Conservation (phyloP, 1,140 invertebrate species). For the Acromyrmex charruanus region DNA sequence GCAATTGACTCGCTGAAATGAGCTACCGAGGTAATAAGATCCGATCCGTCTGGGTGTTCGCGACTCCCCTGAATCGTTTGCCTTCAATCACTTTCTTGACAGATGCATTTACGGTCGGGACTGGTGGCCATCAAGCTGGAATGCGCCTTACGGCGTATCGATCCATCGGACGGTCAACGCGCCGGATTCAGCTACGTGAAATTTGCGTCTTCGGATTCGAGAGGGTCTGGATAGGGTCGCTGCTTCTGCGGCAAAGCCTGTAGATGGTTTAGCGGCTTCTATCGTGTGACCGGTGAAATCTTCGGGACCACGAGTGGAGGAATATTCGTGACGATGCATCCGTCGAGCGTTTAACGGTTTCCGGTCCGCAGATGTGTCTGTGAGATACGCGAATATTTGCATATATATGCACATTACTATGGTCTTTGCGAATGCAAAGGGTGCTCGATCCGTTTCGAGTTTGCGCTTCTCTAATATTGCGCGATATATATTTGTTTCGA, state of each 20-base stretch:
- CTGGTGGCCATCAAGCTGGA: conserved; percentile 81
- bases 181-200: conserved; percentile 60
- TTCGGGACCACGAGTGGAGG: conserved; percentile 33
- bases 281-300: conserved; percentile 35
- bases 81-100: conserved; percentile 85
- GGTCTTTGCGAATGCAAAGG: conserved; percentile 44
- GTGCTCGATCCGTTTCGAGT: conserved; percentile 49
- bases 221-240: conserved; percentile 34
- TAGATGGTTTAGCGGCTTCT: conserved; percentile 45
- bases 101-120: conserved; percentile 82
- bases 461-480: not conserved
- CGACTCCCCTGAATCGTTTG: conserved; percentile 80
- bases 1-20: conserved; percentile 81
- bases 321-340: conserved; percentile 71
- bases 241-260: conserved; percentile 35
- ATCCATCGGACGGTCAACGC: conserved; percentile 64
- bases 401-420: conserved; percentile 63
- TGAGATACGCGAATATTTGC: conserved; percentile 60
- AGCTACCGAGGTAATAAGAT: conserved; percentile 82
- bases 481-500: not conserved
- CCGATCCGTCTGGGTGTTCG: conserved; percentile 60
- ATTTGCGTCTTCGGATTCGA: conserved; percentile 55
- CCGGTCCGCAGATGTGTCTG: conserved; percentile 57
- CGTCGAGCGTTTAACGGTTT: conserved; percentile 66
- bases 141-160: conserved; percentile 75